Evolutionary conservation across 2,113 vertebrate genomes (phyloP).

Genomic region (Sander vitreus): DNA sequence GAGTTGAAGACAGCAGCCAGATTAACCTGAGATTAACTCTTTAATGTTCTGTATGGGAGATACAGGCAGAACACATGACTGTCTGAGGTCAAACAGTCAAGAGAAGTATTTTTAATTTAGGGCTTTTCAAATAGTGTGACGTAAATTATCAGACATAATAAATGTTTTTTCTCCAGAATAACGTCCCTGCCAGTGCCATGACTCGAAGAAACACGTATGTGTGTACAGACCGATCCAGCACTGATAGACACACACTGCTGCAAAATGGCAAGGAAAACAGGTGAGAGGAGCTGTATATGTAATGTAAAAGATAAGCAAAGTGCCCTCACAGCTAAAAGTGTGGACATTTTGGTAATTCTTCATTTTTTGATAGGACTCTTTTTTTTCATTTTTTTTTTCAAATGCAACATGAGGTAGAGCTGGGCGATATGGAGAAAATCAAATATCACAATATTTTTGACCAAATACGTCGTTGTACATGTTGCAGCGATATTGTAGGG

Average conservation of each 20-base stretch:
- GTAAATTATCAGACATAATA: background rate
- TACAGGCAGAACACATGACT: background rate
- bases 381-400: background rate
- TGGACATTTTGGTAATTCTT: background rate
- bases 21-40: slow-evolving; percentile 57
- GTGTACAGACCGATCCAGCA: slow-evolving; percentile 88
- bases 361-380: background rate
- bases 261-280: slow-evolving; percentile 94
- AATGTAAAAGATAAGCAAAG: background rate
- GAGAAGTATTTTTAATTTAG: background rate
- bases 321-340: background rate
- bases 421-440: too few relatives aligned
- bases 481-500: too few relatives aligned
- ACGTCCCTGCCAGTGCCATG: slow-evolving; percentile 90
- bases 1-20: slow-evolving; percentile 1
- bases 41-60: slow-evolving; percentile 3
- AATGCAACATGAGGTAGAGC: background rate
- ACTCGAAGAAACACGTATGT: slow-evolving; percentile 93
- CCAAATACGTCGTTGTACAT: too few relatives aligned
- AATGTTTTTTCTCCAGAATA: slow-evolving; percentile 81
- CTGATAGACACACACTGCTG: slow-evolving; percentile 87
- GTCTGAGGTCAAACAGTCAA: slow-evolving; percentile 9
- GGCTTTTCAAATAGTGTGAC: background rate
- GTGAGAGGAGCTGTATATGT: slow-evolving; percentile 61
- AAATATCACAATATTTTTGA: too few relatives aligned